These are phyloP conservation scores for Phymorhynchus buccinoides DNA, from an alignment of 1,140 invertebrate species.

Conservation along the genomic window DNA sequence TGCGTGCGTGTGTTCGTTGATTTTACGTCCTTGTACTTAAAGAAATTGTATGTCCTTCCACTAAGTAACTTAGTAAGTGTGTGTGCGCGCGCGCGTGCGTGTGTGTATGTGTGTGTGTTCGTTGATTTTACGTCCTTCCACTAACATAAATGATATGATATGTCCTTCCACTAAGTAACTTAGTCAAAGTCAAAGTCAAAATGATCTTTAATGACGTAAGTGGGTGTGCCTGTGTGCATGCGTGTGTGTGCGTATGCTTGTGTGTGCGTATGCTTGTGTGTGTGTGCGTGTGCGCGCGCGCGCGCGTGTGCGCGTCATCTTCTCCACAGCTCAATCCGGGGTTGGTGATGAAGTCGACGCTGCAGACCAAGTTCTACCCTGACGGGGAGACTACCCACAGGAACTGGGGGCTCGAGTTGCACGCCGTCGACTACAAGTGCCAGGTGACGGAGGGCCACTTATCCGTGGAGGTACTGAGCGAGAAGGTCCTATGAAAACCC, in stretches of 20 bases:
- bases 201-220: too few species aligned
- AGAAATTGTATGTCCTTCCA: too few species aligned
- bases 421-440: not conserved
- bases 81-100: not conserved
- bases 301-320: not conserved
- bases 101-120: not conserved
- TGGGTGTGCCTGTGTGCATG: not conserved
- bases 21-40: too few species aligned
- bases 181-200: too few species aligned
- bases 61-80: too few species aligned
- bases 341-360: not conserved
- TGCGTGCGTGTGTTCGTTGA: not conserved
- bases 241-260: not conserved
- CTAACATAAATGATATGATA: too few species aligned
- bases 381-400: not conserved
- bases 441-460: not conserved
- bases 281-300: too few species aligned
- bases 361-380: constrained; percentile 5
- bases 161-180: too few species aligned
- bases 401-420: not conserved
- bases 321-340: not conserved
- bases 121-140: too few species aligned
- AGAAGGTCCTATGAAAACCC: not conserved
- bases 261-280: not conserved
- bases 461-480: not conserved